Evolutionary conservation across 2,113 vertebrate species (phyloP).

Genomic region (Crotalus viridis): DNA sequence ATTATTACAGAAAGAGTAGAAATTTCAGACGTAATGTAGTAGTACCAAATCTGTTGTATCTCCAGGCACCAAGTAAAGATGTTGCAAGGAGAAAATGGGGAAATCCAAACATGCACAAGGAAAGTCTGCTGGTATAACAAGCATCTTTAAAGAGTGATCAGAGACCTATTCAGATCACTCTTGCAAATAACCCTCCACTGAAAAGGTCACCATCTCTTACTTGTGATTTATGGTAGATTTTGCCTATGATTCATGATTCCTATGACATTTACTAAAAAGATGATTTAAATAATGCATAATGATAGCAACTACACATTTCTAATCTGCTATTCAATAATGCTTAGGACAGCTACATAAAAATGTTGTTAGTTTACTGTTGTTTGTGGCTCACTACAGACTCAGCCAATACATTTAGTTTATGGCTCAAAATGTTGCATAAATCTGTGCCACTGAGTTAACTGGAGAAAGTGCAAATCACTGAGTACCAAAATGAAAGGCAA

Average conservation of each 20-base stretch:
- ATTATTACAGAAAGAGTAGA: neutral
- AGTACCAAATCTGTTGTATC: neutral
- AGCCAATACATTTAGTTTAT: neutral
- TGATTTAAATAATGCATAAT: neutral
- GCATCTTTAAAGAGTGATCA: neutral
- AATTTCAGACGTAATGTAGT: neutral
- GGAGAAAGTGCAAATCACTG: neutral
- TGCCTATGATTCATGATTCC: neutral
- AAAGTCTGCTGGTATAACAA: neutral
- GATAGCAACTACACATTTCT: neutral
- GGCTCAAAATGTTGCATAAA: neutral
- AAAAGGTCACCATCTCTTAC: neutral
- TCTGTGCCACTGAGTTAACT: neutral
- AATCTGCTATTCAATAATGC: neutral
- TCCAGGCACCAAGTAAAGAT: neutral
- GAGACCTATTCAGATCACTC: neutral
- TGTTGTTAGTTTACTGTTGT: neutral
- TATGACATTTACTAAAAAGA: slow-evolving; percentile 18
- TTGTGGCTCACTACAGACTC: neutral
- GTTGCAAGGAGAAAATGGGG: neutral
- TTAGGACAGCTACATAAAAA: neutral
- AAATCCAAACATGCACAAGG: neutral
- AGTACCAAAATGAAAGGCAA: neutral
- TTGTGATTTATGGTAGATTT: neutral
- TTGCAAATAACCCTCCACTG: neutral